phyloP scores from a whole-genome alignment of 2,888 invertebrate genomes.

The Rhimphoctona megacephalus region DNA sequence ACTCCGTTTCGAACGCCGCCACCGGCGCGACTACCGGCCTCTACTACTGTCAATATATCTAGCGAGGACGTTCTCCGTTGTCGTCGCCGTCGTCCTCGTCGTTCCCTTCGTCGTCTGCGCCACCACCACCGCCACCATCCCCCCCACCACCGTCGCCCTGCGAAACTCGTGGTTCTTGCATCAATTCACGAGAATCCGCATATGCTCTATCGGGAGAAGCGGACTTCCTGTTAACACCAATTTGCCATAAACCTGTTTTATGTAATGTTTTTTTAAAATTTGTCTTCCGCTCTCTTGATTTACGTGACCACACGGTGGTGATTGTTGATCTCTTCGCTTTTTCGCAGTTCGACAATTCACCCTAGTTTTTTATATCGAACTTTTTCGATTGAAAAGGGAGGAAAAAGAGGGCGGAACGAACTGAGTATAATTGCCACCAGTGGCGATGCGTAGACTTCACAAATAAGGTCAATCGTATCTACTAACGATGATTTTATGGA shows the following conservation, averaged over 20 bases:
- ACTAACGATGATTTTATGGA: background rate
- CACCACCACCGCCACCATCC: constrained; percentile 35
- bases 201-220: constrained; percentile 45
- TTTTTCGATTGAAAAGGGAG: background rate
- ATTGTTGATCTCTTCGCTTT: background rate
- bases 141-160: constrained; percentile 52
- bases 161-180: constrained; percentile 64
- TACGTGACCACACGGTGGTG: background rate
- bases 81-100: constrained; percentile 48
- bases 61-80: constrained; percentile 46
- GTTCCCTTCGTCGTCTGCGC: constrained; percentile 20
- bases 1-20: constrained; percentile 46
- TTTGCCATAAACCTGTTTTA: constrained; percentile 12
- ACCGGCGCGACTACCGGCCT: constrained; percentile 61
- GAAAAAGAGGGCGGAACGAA: constrained; percentile 1
- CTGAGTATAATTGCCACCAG: background rate
- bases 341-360: background rate
- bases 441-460: background rate
- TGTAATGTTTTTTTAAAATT: background rate
- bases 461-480: background rate
- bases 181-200: constrained; percentile 62
- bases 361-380: constrained; percentile 2
- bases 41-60: constrained; percentile 16
- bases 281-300: background rate
- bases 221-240: constrained; percentile 38